These are phyloP conservation scores for Tympanuchus pallidicinctus DNA, from an alignment of 2,113 vertebrate species.

Conservation along the genomic window DNA sequence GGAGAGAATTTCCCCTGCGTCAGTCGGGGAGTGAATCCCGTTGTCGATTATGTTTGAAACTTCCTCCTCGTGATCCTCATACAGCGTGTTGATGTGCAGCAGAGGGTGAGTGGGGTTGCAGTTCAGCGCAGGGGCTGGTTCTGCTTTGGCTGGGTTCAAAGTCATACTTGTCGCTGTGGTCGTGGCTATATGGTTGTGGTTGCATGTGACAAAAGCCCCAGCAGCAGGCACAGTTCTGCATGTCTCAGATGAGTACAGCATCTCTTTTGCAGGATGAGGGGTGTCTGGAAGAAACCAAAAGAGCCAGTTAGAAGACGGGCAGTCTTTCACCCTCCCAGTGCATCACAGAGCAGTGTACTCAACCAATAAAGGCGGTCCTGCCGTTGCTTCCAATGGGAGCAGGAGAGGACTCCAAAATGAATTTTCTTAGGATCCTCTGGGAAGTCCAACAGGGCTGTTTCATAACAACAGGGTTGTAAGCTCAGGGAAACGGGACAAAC, in stretches of 20 bases:
- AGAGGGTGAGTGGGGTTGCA: constrained; percentile 80
- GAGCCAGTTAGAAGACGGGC: background rate
- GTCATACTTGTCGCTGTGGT: constrained; percentile 62
- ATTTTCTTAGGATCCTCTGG: background rate
- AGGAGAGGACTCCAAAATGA: background rate
- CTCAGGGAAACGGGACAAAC: background rate
- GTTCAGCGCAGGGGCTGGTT: constrained; percentile 76
- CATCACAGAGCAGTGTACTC: background rate
- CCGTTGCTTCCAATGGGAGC: constrained; percentile 18
- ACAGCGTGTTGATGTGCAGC: constrained; percentile 83
- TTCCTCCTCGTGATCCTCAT: constrained; percentile 80
- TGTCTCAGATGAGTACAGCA: constrained; percentile 72
- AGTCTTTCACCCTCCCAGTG: background rate
- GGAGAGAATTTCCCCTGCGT: constrained; percentile 75
- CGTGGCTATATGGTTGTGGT: constrained; percentile 67
- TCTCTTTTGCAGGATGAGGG: constrained; percentile 76
- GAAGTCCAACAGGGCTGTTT: background rate
- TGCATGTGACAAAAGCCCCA: constrained; percentile 76
- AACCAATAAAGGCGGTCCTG: background rate
- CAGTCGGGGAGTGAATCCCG: constrained; percentile 59
- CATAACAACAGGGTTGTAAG: background rate
- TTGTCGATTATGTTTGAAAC: constrained; percentile 68
- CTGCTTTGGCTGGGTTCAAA: constrained; percentile 73
- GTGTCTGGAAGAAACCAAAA: constrained; percentile 73
- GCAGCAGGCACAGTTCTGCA: constrained; percentile 71